A percentile compares a stretch with the other conserved stretches of the same genome.
These are phyloP conservation scores for Nephrotoma flavescens DNA, from an alignment of 2,888 invertebrate genomes.

Conservation along the genomic window DNA sequence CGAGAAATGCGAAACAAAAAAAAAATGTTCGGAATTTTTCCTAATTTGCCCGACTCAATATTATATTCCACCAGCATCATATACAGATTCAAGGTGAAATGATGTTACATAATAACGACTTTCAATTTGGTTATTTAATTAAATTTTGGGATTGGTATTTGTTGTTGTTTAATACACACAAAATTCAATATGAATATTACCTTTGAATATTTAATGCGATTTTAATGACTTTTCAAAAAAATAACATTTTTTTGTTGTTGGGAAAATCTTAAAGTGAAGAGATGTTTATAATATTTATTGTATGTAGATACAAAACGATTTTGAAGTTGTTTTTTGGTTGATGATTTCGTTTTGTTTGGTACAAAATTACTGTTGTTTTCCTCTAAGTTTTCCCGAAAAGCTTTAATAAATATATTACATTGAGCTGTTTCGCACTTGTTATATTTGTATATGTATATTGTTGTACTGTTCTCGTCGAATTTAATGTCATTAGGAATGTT, in stretches of 20 bases:
- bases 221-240: background rate
- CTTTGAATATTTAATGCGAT: background rate
- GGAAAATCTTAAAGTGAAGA: background rate
- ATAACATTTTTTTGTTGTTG: background rate
- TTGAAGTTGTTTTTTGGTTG: background rate
- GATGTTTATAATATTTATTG: background rate
- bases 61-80: background rate
- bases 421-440: background rate
- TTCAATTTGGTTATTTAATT: background rate
- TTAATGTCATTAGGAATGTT: background rate
- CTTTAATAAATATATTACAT: background rate
- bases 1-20: background rate
- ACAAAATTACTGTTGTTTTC: background rate
- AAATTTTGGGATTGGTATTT: background rate
- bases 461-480: background rate
- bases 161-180: background rate
- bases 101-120: background rate
- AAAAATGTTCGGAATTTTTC: background rate
- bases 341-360: background rate
- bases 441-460: background rate
- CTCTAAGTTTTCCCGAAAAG: background rate
- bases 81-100: background rate
- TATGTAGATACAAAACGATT: background rate
- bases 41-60: background rate
- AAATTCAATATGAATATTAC: background rate